Percentiles rank a stretch among this genome's conserved stretches.
phyloP scores from a whole-genome alignment of 2,113 vertebrate genomes.

The Brachirus orientalis region DNA sequence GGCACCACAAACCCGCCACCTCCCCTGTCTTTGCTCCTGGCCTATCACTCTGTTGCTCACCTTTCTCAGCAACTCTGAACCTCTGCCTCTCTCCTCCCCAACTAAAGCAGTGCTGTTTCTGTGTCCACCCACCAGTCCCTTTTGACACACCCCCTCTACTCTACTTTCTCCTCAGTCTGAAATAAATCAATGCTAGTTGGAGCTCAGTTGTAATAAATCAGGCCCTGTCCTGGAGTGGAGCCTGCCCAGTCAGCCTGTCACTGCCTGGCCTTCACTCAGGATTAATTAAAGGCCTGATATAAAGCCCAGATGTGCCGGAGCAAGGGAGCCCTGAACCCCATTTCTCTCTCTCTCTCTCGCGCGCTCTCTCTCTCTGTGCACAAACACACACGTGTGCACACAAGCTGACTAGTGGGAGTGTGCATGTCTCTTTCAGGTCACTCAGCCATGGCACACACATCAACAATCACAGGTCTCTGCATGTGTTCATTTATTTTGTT shows the following conservation, averaged over 20 bases:
- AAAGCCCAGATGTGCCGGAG: slow-evolving; percentile 99
- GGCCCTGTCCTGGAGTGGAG: slow-evolving; percentile 96
- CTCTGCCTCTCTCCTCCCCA: slow-evolving; percentile 22
- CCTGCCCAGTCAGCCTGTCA: slow-evolving; percentile 99
- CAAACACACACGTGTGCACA: slow-evolving; percentile 9
- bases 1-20: slow-evolving; percentile 14
- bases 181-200: slow-evolving; percentile 99
- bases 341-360: slow-evolving; percentile 33
- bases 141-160: slow-evolving; percentile 67
- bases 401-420: slow-evolving; percentile 19
- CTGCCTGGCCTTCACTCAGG: slow-evolving; percentile 99
- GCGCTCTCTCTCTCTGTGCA: slow-evolving; percentile 7
- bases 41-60: slow-evolving; percentile 37
- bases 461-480: slow-evolving; percentile 36
- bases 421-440: slow-evolving; percentile 10
- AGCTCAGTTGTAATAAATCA: slow-evolving; percentile 98
- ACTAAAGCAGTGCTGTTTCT: slow-evolving; percentile 87
- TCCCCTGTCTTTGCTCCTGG: slow-evolving; percentile 13
- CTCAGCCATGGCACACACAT: slow-evolving; percentile 1
- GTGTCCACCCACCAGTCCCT: slow-evolving; percentile 79
- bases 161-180: slow-evolving; percentile 83
- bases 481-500: slow-evolving; percentile 32
- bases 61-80: slow-evolving; percentile 46
- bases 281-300: slow-evolving; percentile 99
- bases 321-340: slow-evolving; percentile 80